Conservation (phyloP, 2,113 vertebrate genomes). For the Psammodynastes pulverulentus region DNA sequence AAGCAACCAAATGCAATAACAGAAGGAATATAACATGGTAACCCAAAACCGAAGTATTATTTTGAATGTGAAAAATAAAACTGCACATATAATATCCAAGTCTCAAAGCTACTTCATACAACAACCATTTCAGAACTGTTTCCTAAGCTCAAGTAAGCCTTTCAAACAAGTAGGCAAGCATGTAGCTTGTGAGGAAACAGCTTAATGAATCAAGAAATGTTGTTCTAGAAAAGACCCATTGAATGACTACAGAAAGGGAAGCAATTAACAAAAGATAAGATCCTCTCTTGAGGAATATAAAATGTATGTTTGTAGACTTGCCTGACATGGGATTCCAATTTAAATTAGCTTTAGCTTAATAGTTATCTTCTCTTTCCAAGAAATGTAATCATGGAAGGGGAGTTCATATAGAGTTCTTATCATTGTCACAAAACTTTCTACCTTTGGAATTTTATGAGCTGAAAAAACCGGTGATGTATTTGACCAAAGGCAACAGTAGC, state of each 20-base stretch:
- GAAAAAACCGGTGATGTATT: neutral
- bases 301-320: neutral
- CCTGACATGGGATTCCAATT: neutral
- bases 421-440: neutral
- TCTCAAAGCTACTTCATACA: constrained; percentile 7
- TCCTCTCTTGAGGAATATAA: neutral
- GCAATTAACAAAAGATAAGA: neutral
- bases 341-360: neutral
- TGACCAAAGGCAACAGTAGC: neutral
- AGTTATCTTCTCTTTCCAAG: neutral
- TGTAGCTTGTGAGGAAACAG: neutral
- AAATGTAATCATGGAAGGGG: neutral
- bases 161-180: neutral
- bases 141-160: neutral
- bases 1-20: neutral
- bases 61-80: constrained; percentile 26
- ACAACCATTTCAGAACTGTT: neutral
- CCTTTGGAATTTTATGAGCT: neutral
- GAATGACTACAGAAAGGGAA: neutral
- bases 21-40: neutral
- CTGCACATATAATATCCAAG: neutral
- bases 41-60: neutral
- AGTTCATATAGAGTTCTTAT: neutral
- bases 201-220: neutral
- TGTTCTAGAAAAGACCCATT: neutral